phyloP scores from a whole-genome alignment of 2,113 vertebrate genomes.

The Saguinus midas region DNA sequence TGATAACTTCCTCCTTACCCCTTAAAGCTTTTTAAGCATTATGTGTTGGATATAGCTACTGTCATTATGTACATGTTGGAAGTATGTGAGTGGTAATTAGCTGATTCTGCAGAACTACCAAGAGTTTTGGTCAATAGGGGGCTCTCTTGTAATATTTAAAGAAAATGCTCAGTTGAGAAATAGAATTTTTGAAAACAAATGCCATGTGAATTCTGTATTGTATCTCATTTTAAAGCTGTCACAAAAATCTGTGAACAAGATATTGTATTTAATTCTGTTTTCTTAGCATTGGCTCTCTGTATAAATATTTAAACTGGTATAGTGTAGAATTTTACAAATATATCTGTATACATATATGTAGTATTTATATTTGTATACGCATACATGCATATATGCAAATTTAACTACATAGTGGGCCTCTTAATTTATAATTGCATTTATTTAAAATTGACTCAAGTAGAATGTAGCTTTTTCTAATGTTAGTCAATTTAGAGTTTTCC shows the following conservation, averaged over 20 bases:
- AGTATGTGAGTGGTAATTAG: background rate
- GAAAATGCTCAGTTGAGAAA: conserved; percentile 55
- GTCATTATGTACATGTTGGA: background rate
- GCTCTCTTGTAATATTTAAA: conserved; percentile 65
- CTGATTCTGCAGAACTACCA: conserved; percentile 32
- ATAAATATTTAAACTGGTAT: conserved; percentile 71
- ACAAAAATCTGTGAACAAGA: conserved; percentile 62
- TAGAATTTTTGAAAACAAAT: conserved; percentile 55
- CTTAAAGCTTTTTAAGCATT: conserved; percentile 7
- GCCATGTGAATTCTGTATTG: conserved; percentile 59
- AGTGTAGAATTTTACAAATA: conserved; percentile 61
- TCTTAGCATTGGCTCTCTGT: conserved; percentile 45
- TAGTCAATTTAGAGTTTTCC: background rate
- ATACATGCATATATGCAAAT: background rate
- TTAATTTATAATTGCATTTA: conserved; percentile 32
- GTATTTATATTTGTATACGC: conserved; percentile 41
- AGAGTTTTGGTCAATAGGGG: conserved; percentile 65
- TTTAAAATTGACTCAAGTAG: background rate
- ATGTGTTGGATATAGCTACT: background rate
- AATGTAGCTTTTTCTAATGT: conserved; percentile 33
- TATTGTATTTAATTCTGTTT: conserved; percentile 71
- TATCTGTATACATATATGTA: conserved; percentile 7
- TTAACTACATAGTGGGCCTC: conserved; percentile 1
- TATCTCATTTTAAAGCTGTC: conserved; percentile 69
- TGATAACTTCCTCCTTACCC: background rate